phyloP scores from a whole-genome alignment of 2,888 invertebrate species.

The Mimumesa dahlbomi region DNA sequence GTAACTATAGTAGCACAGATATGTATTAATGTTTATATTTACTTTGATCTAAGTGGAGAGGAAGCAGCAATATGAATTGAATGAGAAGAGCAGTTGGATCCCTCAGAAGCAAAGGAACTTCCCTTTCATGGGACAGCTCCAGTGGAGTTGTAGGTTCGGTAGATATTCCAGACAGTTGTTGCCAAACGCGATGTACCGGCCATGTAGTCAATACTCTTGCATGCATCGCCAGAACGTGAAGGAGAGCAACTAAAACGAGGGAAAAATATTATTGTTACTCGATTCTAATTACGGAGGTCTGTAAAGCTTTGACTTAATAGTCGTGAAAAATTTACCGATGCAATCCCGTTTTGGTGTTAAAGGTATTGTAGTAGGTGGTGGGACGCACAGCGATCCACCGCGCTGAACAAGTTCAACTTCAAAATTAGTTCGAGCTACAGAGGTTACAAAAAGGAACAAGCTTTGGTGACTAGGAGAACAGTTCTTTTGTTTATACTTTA shows the following conservation, averaged over 20 bases:
- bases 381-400: conserved; percentile 87
- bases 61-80: conserved; percentile 92
- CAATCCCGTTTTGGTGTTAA: conserved; percentile 90
- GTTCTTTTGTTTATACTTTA: conserved; percentile 88
- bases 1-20: background rate
- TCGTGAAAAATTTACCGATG: conserved; percentile 82
- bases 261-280: background rate
- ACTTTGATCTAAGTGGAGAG: conserved; percentile 93
- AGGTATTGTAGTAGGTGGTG: conserved; percentile 81
- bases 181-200: conserved; percentile 84
- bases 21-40: conserved; percentile 72
- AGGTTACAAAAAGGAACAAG: conserved; percentile 93
- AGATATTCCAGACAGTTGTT: conserved; percentile 81
- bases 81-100: conserved; percentile 93
- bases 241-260: conserved; percentile 87
- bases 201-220: conserved; percentile 86
- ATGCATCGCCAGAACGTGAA: conserved; percentile 94
- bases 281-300: background rate
- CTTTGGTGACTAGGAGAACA: conserved; percentile 86
- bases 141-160: conserved; percentile 67
- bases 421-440: conserved; percentile 94
- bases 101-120: conserved; percentile 91
- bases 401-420: conserved; percentile 95
- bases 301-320: background rate
- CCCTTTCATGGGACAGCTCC: conserved; percentile 81